A percentile compares a stretch with the other conserved stretches of the same genome.
Conservation (phyloP, 2,113 vertebrate genomes). For the Verasper variegatus region DNA sequence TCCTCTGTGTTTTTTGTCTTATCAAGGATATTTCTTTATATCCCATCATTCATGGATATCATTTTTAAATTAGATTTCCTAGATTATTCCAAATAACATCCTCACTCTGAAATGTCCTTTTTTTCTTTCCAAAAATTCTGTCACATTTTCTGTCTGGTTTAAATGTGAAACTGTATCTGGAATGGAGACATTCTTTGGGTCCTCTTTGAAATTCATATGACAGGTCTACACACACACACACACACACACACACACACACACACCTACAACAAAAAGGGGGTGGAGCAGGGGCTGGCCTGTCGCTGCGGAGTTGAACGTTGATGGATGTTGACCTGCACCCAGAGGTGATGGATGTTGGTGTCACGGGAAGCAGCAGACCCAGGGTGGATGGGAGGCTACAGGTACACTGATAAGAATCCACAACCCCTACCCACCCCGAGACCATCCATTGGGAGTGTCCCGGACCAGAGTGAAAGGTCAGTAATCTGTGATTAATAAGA, state of each 20-base stretch:
- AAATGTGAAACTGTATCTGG: conserved; percentile 5
- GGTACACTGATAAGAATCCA: conserved; percentile 2
- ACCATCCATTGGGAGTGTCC: conserved; percentile 16
- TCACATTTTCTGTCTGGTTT: not conserved
- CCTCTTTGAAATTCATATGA: conserved; percentile 35
- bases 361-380: not conserved
- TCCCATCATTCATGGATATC: too few species aligned
- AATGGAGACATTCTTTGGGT: conserved; percentile 3
- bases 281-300: too few species aligned
- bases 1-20: too few species aligned
- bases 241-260: conserved; percentile 15
- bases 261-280: not conserved
- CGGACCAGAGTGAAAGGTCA: conserved; percentile 27
- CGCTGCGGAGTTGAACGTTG: not conserved
- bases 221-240: conserved; percentile 35
- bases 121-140: not conserved
- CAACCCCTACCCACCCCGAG: not conserved
- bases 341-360: conserved; percentile 61
- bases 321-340: conserved; percentile 55
- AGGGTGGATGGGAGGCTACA: conserved; percentile 14
- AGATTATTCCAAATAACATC: too few species aligned
- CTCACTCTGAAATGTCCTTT: too few species aligned
- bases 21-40: too few species aligned
- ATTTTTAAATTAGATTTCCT: too few species aligned
- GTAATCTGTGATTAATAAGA: conserved; percentile 47